Evolutionary conservation across 2,797 vertebrate species (phyloP).

Genomic region (Garrulus glandarius): DNA sequence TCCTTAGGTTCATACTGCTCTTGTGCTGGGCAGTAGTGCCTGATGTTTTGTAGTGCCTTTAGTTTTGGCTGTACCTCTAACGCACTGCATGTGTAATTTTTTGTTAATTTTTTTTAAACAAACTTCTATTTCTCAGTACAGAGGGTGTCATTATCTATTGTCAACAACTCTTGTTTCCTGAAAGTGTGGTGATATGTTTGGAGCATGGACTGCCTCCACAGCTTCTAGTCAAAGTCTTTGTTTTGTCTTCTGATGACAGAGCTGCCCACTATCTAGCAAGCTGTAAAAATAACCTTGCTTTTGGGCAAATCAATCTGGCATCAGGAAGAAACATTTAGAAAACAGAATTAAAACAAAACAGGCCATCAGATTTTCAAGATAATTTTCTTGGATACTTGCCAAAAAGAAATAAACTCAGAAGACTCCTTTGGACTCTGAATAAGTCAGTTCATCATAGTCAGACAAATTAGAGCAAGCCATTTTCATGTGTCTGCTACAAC

Average conservation of each 20-base stretch:
- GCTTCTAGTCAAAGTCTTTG: not conserved
- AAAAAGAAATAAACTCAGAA: not conserved
- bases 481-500: not conserved
- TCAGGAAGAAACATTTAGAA: constrained; percentile 1
- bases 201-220: not conserved
- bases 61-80: not conserved
- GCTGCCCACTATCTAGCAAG: not conserved
- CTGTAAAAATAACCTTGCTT: constrained; percentile 22
- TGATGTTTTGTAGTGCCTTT: not conserved
- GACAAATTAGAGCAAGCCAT: not conserved
- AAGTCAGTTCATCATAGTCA: not conserved
- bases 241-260: constrained; percentile 17
- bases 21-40: not conserved
- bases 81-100: not conserved
- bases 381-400: not conserved
- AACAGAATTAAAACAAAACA: constrained; percentile 6
- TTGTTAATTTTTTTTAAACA: not conserved
- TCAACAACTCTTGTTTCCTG: not conserved
- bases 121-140: not conserved
- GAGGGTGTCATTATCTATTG: not conserved
- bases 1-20: accelerated
- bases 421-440: not conserved
- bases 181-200: not conserved
- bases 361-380: not conserved
- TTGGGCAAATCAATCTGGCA: not conserved